A percentile compares a stretch with the other conserved stretches of the same genome.
Evolutionary conservation across 2,113 vertebrate genomes (phyloP).

Genomic region (Okapia johnstoni): DNA sequence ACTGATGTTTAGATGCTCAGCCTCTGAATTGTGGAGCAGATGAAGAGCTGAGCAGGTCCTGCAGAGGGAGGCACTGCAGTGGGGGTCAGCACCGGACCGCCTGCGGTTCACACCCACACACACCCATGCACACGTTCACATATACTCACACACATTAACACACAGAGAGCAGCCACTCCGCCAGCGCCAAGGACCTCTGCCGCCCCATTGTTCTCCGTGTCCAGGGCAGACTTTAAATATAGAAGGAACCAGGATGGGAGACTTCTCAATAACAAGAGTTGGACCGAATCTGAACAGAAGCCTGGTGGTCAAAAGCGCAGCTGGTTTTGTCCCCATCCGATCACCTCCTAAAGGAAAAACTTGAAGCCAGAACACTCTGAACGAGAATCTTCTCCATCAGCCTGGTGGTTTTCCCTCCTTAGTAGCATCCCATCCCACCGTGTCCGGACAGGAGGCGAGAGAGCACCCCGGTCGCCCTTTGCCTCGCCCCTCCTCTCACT

Average conservation of each 20-base stretch:
- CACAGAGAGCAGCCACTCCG: neutral
- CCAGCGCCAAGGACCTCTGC: neutral
- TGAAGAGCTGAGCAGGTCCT: neutral
- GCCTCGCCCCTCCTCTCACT: neutral
- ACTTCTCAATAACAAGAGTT: neutral
- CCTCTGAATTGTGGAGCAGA: neutral
- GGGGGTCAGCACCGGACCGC: neutral
- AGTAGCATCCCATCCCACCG: neutral
- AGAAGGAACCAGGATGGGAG: neutral
- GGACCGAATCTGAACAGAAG: neutral
- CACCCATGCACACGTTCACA: fast-evolving
- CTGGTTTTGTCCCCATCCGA: neutral
- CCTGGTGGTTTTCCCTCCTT: neutral
- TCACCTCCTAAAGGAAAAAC: neutral
- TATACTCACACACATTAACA: too few species aligned
- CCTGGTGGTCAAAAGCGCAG: neutral
- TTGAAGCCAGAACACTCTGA: neutral
- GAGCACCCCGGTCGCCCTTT: neutral
- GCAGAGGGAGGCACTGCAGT: neutral
- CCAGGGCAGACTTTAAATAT: too few species aligned
- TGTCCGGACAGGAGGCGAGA: neutral
- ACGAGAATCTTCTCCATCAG: neutral
- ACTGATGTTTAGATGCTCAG: neutral
- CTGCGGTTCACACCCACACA: neutral
- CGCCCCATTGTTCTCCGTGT: neutral